Conservation (phyloP, 2,888 invertebrate species). For the Dastarcus helophoroides region DNA sequence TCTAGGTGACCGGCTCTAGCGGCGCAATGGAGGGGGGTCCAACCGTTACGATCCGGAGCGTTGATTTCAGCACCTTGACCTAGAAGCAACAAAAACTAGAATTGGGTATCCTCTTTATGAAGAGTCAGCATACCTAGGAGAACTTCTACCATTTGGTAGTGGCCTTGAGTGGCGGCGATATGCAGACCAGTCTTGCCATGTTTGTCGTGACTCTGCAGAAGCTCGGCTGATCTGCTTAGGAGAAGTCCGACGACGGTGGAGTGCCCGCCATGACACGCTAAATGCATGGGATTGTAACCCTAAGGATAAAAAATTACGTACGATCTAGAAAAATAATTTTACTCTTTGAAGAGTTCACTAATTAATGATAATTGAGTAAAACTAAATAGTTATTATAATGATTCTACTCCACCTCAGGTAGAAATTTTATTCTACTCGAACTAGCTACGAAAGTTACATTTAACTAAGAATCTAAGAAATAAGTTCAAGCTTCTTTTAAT, state of each 20-base stretch:
- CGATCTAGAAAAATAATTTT: background rate
- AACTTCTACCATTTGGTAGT: conserved; percentile 97
- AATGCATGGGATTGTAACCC: conserved; percentile 95
- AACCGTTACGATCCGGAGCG: conserved; percentile 94
- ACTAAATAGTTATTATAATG: too few species aligned
- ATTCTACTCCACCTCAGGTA: too few species aligned
- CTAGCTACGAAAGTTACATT: too few species aligned
- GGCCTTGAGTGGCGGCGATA: conserved; percentile 93
- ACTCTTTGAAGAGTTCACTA: too few species aligned
- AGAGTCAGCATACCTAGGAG: conserved; percentile 43
- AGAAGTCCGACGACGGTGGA: conserved; percentile 94
- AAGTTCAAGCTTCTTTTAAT: too few species aligned
- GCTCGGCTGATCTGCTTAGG: conserved; percentile 89
- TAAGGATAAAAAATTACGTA: conserved; percentile 34
- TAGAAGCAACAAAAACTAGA: conserved; percentile 2
- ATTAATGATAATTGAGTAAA: too few species aligned
- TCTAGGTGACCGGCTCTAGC: conserved; percentile 89
- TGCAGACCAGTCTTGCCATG: conserved; percentile 94
- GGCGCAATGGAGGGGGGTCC: conserved; percentile 92
- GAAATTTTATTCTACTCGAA: too few species aligned
- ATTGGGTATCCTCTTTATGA: background rate
- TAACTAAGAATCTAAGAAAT: too few species aligned
- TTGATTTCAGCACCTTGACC: conserved; percentile 98
- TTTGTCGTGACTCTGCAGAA: conserved; percentile 84
- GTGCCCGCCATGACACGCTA: conserved; percentile 97